Base-by-base conservation (phyloP, 92 coral and sea anemone genomes). In the Diadumene lineata region DNA sequence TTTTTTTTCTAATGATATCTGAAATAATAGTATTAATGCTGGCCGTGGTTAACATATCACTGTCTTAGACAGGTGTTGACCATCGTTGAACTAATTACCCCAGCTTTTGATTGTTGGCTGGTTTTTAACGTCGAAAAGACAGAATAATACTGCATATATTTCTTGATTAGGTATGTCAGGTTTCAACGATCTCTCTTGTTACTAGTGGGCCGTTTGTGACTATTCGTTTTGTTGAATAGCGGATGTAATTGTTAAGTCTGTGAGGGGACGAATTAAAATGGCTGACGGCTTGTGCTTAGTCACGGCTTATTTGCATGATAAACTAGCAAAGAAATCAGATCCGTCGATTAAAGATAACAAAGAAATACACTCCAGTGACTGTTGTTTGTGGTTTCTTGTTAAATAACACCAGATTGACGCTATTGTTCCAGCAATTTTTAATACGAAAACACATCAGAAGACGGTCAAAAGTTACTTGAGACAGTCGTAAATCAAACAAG, bases 31-130 rank as follows among this genome's bases (percentile, higher is more conserved):
- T 38, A 18, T 33, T 22, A 51, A 16, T 48, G 28, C 34, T 56
- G 21, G n/a, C n/a, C n/a, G 77, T 57, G 77, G 77, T 72, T 72
- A 72, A 34, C 53, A 30, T 72, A 57, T 72, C 66, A 72, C 77
- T 72, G 66, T 25, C 8, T 30, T 32, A 56, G 77, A 32, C 77
- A 72, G 77, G 77, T 72, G 77, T 65, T 0, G 50, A 17, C 32
- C 24, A 66, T 32, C 19, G 21, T 56, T 32, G 8, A 68, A 68
- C 56, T 18, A 29, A 31, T 29, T 28, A 10, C 27, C 7, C 7
- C 38, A 28, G 31, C 43, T 19, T 62, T 4, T 29, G 34, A 62
- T 62, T 62, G 68, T 4, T 62, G n/a, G 21, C 22, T 62, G 48
- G 13, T 29, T 62, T 58, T 62, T 21, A 38, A 4, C 27, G 32